These are phyloP conservation scores for Ips nitidus DNA, from an alignment of 1,140 invertebrate species.

Conservation along the genomic window DNA sequence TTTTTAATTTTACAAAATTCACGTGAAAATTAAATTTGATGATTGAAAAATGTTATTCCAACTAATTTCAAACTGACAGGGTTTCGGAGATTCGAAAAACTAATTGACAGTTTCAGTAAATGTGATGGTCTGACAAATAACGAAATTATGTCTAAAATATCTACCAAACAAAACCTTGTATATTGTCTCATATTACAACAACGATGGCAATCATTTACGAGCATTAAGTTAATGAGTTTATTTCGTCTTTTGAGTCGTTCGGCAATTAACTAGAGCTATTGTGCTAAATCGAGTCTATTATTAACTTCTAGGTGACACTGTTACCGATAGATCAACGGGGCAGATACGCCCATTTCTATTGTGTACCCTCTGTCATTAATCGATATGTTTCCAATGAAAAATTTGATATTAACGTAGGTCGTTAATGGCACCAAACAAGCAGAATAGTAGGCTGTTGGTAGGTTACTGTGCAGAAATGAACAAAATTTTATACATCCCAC, in stretches of 20 bases:
- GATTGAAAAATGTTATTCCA: too few species aligned
- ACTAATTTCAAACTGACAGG: too few species aligned
- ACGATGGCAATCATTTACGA: neutral
- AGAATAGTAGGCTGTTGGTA: too few species aligned
- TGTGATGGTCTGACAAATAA: too few species aligned
- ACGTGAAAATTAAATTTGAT: too few species aligned
- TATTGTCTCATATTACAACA: neutral
- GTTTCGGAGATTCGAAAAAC: too few species aligned
- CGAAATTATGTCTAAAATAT: too few species aligned
- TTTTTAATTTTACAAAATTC: too few species aligned
- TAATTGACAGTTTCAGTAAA: too few species aligned
- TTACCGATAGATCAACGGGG: slow-evolving; percentile 12
- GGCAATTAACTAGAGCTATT: slow-evolving; percentile 25
- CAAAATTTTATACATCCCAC: too few species aligned
- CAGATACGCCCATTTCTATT: neutral
- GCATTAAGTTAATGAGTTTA: slow-evolving; percentile 18
- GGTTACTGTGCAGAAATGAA: too few species aligned
- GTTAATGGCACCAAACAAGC: neutral
- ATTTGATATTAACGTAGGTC: neutral
- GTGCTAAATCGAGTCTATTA: slow-evolving; percentile 26
- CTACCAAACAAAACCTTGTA: too few species aligned
- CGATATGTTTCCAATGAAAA: neutral
- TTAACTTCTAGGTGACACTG: slow-evolving; percentile 28
- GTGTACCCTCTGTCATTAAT: neutral
- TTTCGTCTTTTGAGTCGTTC: slow-evolving; percentile 24